A percentile compares a stretch with the other conserved stretches of the same genome.
These are phyloP conservation scores for Hafferia zeledoni DNA, from an alignment of 2,797 vertebrate species.

Conservation along the genomic window DNA sequence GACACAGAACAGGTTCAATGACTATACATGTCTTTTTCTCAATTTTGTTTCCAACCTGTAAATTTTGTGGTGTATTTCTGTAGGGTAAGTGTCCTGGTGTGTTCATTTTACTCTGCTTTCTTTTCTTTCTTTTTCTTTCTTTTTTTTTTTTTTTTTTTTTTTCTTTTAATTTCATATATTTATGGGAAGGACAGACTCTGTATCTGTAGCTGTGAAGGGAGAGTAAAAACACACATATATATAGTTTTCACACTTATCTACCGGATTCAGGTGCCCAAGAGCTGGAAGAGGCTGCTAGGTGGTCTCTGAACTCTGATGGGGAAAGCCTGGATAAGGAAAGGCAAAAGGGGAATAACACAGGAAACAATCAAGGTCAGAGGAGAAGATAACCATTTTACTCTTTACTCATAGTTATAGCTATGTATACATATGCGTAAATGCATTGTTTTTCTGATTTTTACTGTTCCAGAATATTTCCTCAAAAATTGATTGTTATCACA, in stretches of 20 bases:
- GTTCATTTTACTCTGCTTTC: not conserved
- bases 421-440: not conserved
- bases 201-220: not conserved
- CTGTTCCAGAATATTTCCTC: not conserved
- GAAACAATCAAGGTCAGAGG: fast-evolving
- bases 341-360: fast-evolving
- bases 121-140: not conserved
- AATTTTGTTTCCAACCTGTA: not conserved
- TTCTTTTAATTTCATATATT: not conserved
- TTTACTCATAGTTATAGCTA: not conserved
- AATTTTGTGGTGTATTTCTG: not conserved
- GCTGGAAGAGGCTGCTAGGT: not conserved
- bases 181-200: not conserved
- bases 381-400: not conserved
- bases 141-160: not conserved
- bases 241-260: not conserved
- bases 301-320: not conserved
- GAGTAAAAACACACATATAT: not conserved
- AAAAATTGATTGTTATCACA: not conserved
- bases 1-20: not conserved
- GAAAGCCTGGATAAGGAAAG: not conserved
- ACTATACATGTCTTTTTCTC: not conserved
- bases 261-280: fast-evolving
- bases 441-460: not conserved
- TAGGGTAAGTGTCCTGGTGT: not conserved